phyloP scores from a whole-genome alignment of 2,797 vertebrate species.

The Sphenopsis melanotis region DNA sequence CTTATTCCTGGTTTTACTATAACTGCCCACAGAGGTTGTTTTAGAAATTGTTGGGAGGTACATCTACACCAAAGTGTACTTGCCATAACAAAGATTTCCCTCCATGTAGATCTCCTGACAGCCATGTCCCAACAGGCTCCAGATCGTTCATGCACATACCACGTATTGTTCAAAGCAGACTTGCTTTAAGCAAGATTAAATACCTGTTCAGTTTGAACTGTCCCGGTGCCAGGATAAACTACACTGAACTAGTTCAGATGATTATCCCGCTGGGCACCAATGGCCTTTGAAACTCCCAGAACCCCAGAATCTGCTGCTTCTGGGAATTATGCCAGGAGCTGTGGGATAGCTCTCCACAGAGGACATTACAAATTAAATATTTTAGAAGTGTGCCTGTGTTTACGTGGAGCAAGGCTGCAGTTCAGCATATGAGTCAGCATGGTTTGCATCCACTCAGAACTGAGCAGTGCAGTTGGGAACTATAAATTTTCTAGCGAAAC shows the following conservation, averaged over 20 bases:
- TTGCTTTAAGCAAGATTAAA: constrained; percentile 63
- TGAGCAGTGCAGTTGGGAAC: background rate
- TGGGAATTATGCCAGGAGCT: constrained; percentile 52
- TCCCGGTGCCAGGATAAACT: constrained; percentile 62
- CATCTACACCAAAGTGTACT: background rate
- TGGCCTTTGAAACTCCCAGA: constrained; percentile 28
- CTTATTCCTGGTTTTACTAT: background rate
- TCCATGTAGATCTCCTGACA: constrained; percentile 15
- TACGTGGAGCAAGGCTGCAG: constrained; percentile 20
- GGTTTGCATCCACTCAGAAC: constrained; percentile 22
- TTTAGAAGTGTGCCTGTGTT: constrained; percentile 49
- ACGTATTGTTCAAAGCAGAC: constrained; percentile 56
- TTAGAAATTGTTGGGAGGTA: background rate
- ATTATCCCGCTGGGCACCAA: constrained; percentile 20
- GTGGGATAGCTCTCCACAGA: constrained; percentile 47
- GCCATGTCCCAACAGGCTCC: constrained; percentile 56
- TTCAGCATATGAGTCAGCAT: constrained; percentile 49
- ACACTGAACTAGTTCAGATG: constrained; percentile 31
- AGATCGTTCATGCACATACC: constrained; percentile 12
- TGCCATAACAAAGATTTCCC: constrained; percentile 25
- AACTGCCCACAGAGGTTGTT: background rate
- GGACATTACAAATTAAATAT: constrained; percentile 55
- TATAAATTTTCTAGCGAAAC: constrained; percentile 18
- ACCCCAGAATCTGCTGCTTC: constrained; percentile 62
- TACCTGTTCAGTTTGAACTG: constrained; percentile 60